Base-by-base conservation (phyloP, 2,797 vertebrate species). In the Pterois miles region DNA sequence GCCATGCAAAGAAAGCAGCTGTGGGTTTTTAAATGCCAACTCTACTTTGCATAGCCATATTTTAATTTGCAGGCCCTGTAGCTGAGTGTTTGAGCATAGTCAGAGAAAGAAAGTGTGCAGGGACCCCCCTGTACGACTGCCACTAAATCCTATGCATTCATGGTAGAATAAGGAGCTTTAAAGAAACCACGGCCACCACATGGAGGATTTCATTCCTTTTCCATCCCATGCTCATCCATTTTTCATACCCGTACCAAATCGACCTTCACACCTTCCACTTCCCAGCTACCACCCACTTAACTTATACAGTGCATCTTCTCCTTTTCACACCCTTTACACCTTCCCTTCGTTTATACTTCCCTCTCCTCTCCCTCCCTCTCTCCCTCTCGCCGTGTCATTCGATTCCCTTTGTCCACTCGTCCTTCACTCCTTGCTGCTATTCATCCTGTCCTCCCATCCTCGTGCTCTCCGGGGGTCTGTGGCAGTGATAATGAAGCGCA, bases 401-500 rank as follows among this genome's bases (percentile, higher is more conserved):
- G 34, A 87, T 88, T 91, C 86, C 66, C 74, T 85, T 89, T 91
- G 89, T 93, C 89, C 91, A 89, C 83, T 90, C 34, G 86, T 90
- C 92, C 90, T 93, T 92, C 90, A 82, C 29, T 92, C 59, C 84
- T 87, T 71, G 62, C 84, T 71, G 70, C 86, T 86, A 75, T 89
- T 91, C 88, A 83, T 71, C 16, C 80, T 9, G 31, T 78, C 78
- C 90, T 90, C 87, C 86, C 83, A 56, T 89, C 85, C 81, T 74
- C 36, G 1, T 74, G 73, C 84, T 90, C 88, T 90, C 90, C 34
- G n/a, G 84, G 91, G 88, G 82, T 89, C 88, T 71, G 86, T 88
- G 84, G 84, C 84, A 69, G 90, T 78, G 88, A 92, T 94, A 94
- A 94, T 91, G 91, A 91, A 91, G 87, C 86, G 20, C 88, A 64